Evolutionary conservation across 2,888 invertebrate genomes (phyloP).

Genomic region (Chalcosyrphus nemorum): DNA sequence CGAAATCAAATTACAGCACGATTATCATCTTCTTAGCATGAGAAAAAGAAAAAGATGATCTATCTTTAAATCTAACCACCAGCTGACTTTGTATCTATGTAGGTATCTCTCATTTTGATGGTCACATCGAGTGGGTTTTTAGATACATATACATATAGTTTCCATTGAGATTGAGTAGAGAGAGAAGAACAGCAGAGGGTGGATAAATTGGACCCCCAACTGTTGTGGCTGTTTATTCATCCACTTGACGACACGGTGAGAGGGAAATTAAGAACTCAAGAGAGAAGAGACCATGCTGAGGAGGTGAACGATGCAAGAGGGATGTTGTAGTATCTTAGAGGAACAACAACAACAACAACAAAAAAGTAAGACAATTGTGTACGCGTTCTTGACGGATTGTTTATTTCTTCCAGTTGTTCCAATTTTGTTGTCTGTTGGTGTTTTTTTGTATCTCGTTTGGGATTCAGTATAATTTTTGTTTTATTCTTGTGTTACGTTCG

Average conservation of each 20-base stretch:
- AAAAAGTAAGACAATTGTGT: conserved; percentile 51
- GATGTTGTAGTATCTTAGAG: background rate
- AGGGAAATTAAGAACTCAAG: conserved; percentile 57
- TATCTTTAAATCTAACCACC: conserved; percentile 56
- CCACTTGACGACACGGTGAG: conserved; percentile 71
- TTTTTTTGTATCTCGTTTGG: conserved; percentile 15
- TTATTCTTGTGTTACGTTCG: conserved; percentile 1
- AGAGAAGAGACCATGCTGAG: background rate
- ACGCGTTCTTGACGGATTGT: conserved; percentile 53
- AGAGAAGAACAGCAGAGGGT: conserved; percentile 45
- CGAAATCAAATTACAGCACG: conserved; percentile 54
- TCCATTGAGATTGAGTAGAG: conserved; percentile 42
- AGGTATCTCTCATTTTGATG: conserved; percentile 6
- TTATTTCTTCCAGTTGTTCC: conserved; percentile 69
- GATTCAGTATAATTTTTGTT: conserved; percentile 12
- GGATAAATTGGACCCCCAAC: conserved; percentile 70
- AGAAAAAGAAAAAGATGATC: conserved; percentile 14
- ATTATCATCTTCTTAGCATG: conserved; percentile 18
- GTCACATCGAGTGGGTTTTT: conserved; percentile 41
- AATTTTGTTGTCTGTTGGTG: conserved; percentile 60
- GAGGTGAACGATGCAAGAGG: background rate
- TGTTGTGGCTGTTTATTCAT: conserved; percentile 63
- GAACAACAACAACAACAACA: no score
- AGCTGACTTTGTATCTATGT: conserved; percentile 41
- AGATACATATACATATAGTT: background rate